Evolutionary conservation across 2,797 vertebrate genomes (phyloP).

Genomic region (Parambassis ranga): DNA sequence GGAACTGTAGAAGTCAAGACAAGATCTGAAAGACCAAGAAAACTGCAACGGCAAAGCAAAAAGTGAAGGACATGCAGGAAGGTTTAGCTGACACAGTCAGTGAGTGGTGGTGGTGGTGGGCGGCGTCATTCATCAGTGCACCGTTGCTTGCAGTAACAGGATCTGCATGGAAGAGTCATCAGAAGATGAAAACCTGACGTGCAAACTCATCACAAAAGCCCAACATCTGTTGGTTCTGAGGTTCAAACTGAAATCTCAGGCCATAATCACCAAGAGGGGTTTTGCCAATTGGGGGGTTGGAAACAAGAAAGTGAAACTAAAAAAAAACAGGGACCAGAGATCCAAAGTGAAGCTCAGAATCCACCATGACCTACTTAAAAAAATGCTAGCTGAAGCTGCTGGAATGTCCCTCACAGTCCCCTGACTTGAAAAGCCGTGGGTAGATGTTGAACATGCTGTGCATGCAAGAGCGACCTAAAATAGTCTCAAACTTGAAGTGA

Average conservation of each 20-base stretch:
- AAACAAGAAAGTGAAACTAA: background rate
- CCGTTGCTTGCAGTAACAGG: background rate
- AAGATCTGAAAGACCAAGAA: background rate
- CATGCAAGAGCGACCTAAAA: background rate
- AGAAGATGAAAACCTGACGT: background rate
- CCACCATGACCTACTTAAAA: conserved; percentile 4
- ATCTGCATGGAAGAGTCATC: background rate
- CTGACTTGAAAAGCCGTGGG: background rate
- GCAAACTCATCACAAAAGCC: background rate
- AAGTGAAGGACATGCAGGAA: background rate
- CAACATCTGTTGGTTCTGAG: background rate
- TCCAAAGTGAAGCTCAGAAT: background rate
- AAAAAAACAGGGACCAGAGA: background rate
- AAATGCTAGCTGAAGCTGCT: background rate
- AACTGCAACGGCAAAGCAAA: background rate
- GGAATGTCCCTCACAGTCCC: background rate
- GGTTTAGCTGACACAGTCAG: background rate
- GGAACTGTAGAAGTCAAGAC: background rate
- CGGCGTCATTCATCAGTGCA: background rate
- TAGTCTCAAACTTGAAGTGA: background rate
- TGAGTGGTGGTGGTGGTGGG: no score
- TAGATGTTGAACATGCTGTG: background rate
- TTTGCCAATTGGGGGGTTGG: background rate
- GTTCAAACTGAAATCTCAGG: background rate
- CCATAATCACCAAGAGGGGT: background rate